These are phyloP conservation scores for Prionailurus bengalensis DNA, from an alignment of 2,113 vertebrate species.

Conservation along the genomic window DNA sequence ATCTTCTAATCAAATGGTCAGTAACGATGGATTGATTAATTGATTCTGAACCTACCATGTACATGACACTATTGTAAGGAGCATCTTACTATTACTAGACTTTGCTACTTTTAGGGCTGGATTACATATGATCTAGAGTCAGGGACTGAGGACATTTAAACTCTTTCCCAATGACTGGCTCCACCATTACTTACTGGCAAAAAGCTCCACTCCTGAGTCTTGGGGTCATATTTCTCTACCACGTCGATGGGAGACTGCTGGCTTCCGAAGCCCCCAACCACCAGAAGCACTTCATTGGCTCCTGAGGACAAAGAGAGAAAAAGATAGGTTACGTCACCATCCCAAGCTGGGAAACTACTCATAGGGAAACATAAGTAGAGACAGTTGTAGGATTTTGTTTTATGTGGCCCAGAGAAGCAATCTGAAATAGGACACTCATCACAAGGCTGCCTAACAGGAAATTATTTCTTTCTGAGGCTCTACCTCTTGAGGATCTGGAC, in stretches of 20 bases:
- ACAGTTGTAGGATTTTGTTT: neutral
- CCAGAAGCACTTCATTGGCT: constrained; percentile 98
- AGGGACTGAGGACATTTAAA: neutral
- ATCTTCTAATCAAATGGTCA: neutral
- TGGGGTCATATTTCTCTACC: constrained; percentile 99
- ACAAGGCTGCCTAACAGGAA: neutral
- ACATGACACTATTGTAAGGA: neutral
- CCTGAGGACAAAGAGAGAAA: constrained; percentile 87
- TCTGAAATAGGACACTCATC: neutral
- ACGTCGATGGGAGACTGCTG: constrained; percentile 98
- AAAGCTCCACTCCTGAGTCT: constrained; percentile 99
- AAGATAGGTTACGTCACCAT: constrained; percentile 48
- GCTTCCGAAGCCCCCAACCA: constrained; percentile 98
- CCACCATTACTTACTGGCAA: constrained; percentile 92
- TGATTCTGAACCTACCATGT: neutral
- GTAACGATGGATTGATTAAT: neutral
- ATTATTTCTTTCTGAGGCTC: neutral
- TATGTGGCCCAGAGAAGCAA: neutral
- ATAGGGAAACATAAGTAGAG: neutral
- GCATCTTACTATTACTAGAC: neutral
- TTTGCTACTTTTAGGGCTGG: neutral
- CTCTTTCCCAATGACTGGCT: neutral
- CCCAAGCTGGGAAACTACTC: neutral
- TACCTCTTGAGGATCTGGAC: neutral
- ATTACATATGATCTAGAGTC: neutral